Evolutionary conservation across 2,113 vertebrate genomes (phyloP), one percentile per base, ranked within the genome.

Genomic region (Zapornia atra): DNA sequence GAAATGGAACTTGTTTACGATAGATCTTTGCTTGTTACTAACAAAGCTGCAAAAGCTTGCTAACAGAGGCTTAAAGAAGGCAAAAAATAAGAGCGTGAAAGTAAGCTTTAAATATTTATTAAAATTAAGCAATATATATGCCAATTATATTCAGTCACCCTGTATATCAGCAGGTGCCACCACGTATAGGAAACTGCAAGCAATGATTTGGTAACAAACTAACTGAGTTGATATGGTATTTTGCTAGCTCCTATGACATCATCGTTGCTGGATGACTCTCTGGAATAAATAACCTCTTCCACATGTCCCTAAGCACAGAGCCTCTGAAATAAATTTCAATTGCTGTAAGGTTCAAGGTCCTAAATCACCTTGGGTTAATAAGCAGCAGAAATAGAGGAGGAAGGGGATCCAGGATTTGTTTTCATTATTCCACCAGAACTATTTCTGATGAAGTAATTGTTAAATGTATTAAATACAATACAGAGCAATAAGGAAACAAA

Each of bases 321-420:
- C 65, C 96, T 92, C 94, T 13, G 12, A 94, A 96, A 96, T 96
- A 96, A 94, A 91, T 96, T 96, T 94, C 71, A 86, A 9, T 94
- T 96, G 90, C 94, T 92, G 14, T 84, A 82, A 85, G 59, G 73
- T 75, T 96, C 70, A 93, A 94, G 90, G 0, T 86, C 90, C 86
- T 97, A 97, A 97, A 97, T 97, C 93, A 97, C 84, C 54, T 82
- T 94, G 25, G 69, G 33, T 94, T 97, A 97, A 97, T 96, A 94
- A 95, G 76, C 84, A 94, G 77, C 57, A 96, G 90, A 87, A 97
- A 94, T 54, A 61, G 92, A 94, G 77, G 38, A 91, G 61, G 72
- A 93, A 34, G 38, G 51, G 33, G 50, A 79, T 87, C 56, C 69
- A 80, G 72, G 91, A 92, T 97, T 97, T 93, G 72, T 88, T 96